Evolutionary conservation across 1,140 invertebrate species (phyloP).

Genomic region (Lordiphosa stackelbergi): DNA sequence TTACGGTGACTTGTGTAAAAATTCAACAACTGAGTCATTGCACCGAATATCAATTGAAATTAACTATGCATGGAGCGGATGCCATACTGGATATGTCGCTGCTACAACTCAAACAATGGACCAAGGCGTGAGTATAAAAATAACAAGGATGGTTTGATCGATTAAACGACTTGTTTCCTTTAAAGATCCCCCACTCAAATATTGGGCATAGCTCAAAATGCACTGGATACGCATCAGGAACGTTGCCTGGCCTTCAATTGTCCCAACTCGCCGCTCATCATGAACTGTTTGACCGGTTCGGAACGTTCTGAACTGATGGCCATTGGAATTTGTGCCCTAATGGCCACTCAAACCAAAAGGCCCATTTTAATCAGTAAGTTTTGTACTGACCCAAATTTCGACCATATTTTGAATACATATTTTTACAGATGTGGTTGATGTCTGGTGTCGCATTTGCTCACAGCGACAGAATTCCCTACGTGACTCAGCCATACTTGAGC

Average conservation of each 20-base stretch:
- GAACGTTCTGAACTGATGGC: slow-evolving; percentile 72
- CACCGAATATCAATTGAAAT: slow-evolving; percentile 61
- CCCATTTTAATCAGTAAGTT: slow-evolving; percentile 71
- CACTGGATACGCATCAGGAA: slow-evolving; percentile 63
- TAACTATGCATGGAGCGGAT: slow-evolving; percentile 72
- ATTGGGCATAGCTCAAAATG: slow-evolving; percentile 69
- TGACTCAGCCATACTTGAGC: slow-evolving; percentile 60
- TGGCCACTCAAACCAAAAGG: slow-evolving; percentile 64
- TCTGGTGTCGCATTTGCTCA: slow-evolving; percentile 73
- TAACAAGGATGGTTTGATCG: not conserved
- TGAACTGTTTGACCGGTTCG: slow-evolving; percentile 73
- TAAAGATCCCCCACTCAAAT: slow-evolving; percentile 62
- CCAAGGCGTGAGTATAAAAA: slow-evolving; percentile 57
- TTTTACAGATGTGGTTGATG: slow-evolving; percentile 69
- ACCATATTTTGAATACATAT: not conserved
- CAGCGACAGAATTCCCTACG: slow-evolving; percentile 71
- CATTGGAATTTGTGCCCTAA: slow-evolving; percentile 60
- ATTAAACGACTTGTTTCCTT: not conserved
- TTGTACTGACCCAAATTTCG: not conserved
- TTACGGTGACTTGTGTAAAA: slow-evolving; percentile 63
- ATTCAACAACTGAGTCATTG: slow-evolving; percentile 66
- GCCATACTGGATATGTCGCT: slow-evolving; percentile 63
- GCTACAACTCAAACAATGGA: slow-evolving; percentile 74
- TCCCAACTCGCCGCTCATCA: slow-evolving; percentile 59
- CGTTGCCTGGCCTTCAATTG: slow-evolving; percentile 49